Evolutionary conservation across 2,113 vertebrate species (phyloP).

Genomic region (Sinocyclocheilus grahami): DNA sequence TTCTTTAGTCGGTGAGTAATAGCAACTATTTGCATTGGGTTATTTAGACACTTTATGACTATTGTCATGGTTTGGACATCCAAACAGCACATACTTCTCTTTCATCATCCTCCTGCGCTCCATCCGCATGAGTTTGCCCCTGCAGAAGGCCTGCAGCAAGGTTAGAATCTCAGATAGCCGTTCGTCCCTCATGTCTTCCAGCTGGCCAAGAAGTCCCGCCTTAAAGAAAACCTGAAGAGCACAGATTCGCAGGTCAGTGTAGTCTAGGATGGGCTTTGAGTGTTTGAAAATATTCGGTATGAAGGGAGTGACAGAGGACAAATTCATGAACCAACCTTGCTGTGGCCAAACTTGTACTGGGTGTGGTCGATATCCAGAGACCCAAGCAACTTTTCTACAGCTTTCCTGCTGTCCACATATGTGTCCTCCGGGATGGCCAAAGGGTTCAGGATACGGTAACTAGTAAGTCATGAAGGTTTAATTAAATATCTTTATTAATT

Average conservation of each 20-base stretch:
- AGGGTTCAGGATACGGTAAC: constrained; percentile 86
- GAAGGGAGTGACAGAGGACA: neutral
- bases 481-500: neutral
- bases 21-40: constrained; percentile 4
- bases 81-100: constrained; percentile 58
- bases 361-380: constrained; percentile 82
- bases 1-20: neutral
- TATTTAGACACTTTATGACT: neutral
- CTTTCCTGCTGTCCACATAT: constrained; percentile 86
- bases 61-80: neutral
- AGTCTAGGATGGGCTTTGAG: neutral
- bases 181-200: constrained; percentile 74
- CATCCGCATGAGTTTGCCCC: constrained; percentile 73
- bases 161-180: constrained; percentile 72
- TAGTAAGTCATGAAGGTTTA: constrained; percentile 50
- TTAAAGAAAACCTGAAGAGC: constrained; percentile 72
- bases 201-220: constrained; percentile 68
- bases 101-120: constrained; percentile 71
- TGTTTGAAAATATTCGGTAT: neutral
- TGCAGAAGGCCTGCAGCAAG: constrained; percentile 63
- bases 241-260: neutral
- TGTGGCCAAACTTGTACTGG: constrained; percentile 85
- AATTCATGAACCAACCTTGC: constrained; percentile 73
- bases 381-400: constrained; percentile 82
- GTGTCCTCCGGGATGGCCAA: constrained; percentile 81